Percentiles rank a stretch among this genome's conserved stretches.
phyloP scores from a whole-genome alignment of 2,113 vertebrate species.

The Microtus oregoni region DNA sequence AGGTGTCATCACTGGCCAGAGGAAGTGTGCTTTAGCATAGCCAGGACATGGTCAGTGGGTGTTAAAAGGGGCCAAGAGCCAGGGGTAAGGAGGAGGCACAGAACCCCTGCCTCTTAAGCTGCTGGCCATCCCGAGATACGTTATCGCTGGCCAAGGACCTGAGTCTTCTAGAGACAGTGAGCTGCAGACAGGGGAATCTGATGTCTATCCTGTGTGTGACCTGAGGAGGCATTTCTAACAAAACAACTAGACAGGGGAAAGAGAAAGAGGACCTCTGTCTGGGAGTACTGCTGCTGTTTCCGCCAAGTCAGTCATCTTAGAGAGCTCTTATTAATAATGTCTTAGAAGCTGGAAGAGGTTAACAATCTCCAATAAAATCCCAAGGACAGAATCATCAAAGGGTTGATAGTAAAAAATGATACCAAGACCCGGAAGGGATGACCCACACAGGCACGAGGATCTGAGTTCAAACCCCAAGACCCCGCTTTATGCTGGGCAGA shows the following conservation, averaged over 20 bases:
- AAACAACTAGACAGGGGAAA: neutral
- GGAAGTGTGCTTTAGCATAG: constrained; percentile 64
- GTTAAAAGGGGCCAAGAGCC: constrained; percentile 67
- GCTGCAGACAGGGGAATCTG: constrained; percentile 52
- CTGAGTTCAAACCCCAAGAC: neutral
- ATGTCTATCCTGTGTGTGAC: neutral
- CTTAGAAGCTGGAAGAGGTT: neutral
- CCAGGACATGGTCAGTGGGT: constrained; percentile 64
- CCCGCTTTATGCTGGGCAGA: no score
- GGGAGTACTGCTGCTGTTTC: neutral
- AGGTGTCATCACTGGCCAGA: constrained; percentile 50
- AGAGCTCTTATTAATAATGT: neutral
- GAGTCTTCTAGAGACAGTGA: constrained; percentile 58
- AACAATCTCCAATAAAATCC: neutral
- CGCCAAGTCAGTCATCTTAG: neutral
- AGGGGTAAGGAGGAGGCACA: neutral
- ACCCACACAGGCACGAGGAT: neutral
- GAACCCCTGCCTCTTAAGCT: constrained; percentile 48
- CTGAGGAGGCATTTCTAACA: neutral
- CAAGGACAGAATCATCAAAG: neutral
- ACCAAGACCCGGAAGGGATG: neutral
- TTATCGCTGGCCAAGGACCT: constrained; percentile 7
- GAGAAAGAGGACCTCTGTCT: neutral
- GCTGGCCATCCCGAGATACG: neutral
- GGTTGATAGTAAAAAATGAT: neutral